Evolutionary conservation across 92 coral and sea anemone genomes (phyloP), one percentile per base, ranked within the genome.

Genomic region (Pocillopora grandis): DNA sequence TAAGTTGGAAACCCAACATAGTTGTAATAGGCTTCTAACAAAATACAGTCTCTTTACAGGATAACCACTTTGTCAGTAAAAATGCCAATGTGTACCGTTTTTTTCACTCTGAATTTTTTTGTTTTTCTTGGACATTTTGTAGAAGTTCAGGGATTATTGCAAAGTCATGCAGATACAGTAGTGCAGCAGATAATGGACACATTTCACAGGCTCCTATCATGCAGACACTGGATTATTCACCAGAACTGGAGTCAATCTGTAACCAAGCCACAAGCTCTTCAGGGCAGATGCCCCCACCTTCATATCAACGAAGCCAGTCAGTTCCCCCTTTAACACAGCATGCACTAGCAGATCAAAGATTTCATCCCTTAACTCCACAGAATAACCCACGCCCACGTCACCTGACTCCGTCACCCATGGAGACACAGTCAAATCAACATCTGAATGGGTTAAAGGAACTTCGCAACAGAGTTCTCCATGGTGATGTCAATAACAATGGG

Each of bases 301-400:
- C 93, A 6, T 88, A 80, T 67, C 98, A 97, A 84, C 95, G 99
- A 20, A 90, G 98, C 66, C 99, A 97, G 76, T 97, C 99, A 13
- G 99, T 97, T 18, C 99, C 99, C 74, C 99, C 99, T 23, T 77
- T 97, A 84, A 98, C 95, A 64, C 98, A 95, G 64, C 95, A 94
- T 84, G 85, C 89, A 66, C 87, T 89, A 69, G 77, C 89, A 72
- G 96, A 90, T 81, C 90, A 95, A 66, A 84, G 94, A 55, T 87
- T 94, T 66, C 99, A 97, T 78, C 99, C 99, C 33, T 93, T 97
- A 89, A 97, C 99, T 13, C 99, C 99, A 5, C 99, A 97, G 88
- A 91, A 94, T 23, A 92, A 91, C 58, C 88, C 92, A 36, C 97
- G 97, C 18, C 90, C 90, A 3, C 98, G 88, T 60, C 96, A 90